These are phyloP conservation scores for Gephyroberyx darwinii DNA, from an alignment of 2,797 vertebrate species.

Conservation along the genomic window DNA sequence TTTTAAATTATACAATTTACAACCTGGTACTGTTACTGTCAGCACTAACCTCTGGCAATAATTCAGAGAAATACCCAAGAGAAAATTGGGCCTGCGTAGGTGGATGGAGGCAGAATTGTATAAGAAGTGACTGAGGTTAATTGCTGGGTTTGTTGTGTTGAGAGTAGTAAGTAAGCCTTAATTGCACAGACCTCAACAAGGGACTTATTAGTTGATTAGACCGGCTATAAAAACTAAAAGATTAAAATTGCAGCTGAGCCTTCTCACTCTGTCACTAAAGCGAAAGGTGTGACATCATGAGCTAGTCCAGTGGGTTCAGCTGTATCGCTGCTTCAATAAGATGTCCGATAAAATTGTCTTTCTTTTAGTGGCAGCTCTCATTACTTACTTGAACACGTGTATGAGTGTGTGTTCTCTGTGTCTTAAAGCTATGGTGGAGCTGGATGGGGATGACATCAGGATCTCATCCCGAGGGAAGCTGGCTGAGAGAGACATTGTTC, in stretches of 20 bases:
- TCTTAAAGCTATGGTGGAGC: conserved; percentile 92
- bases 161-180: conserved; percentile 35
- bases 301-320: not conserved
- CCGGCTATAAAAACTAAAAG: conserved; percentile 29
- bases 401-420: conserved; percentile 34
- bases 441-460: conserved; percentile 94
- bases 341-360: not conserved
- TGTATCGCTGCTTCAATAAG: conserved; percentile 13
- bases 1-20: conserved; percentile 37
- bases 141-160: conserved; percentile 61
- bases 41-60: conserved; percentile 36
- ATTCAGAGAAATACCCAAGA: conserved; percentile 46
- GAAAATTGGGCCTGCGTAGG: conserved; percentile 54
- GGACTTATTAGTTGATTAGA: conserved; percentile 64
- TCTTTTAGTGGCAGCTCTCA: not conserved
- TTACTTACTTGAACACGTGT: not conserved
- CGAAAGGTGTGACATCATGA: not conserved
- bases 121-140: conserved; percentile 67
- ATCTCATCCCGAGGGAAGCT: conserved; percentile 93
- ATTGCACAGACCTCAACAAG: conserved; percentile 55
- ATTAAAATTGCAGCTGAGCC: conserved; percentile 12
- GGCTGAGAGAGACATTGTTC: conserved; percentile 94
- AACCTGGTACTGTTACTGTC: conserved; percentile 18
- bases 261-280: not conserved
- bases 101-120: conserved; percentile 56